phyloP scores from a whole-genome alignment of 1,140 invertebrate species.

The Drosophila nigrodunni region DNA sequence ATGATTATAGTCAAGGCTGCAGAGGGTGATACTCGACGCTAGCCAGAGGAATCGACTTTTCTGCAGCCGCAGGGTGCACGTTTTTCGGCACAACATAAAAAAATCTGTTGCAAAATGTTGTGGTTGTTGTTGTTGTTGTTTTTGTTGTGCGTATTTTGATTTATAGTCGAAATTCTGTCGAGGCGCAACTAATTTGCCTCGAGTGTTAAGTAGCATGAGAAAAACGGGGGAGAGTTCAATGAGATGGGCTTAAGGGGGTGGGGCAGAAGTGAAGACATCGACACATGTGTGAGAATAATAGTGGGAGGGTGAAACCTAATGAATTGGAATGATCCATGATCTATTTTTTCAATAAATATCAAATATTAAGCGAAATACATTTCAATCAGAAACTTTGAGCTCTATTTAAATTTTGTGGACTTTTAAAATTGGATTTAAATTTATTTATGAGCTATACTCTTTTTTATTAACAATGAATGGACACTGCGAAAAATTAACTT shows the following conservation, averaged over 20 bases:
- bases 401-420: too few relatives aligned
- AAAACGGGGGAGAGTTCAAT: background rate
- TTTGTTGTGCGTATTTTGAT: conserved; percentile 60
- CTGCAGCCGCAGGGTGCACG: conserved; percentile 48
- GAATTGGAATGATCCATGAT: conserved; percentile 17
- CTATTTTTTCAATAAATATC: conserved; percentile 9
- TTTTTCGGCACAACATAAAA: conserved; percentile 57
- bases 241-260: background rate
- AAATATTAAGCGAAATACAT: background rate
- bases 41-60: conserved; percentile 7
- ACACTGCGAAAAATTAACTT: too few relatives aligned
- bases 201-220: conserved; percentile 72
- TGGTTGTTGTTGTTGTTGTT: conserved; percentile 27
- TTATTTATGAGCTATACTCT: too few relatives aligned
- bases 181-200: conserved; percentile 80
- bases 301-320: conserved; percentile 7
- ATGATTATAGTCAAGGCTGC: background rate
- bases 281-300: conserved; percentile 4
- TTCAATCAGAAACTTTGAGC: too few relatives aligned
- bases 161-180: conserved; percentile 69
- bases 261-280: background rate
- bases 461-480: too few relatives aligned
- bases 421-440: too few relatives aligned
- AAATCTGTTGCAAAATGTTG: conserved; percentile 54
- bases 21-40: conserved; percentile 21